Conservation (phyloP, 2,797 vertebrate genomes). For the Cirrhinus molitorella region DNA sequence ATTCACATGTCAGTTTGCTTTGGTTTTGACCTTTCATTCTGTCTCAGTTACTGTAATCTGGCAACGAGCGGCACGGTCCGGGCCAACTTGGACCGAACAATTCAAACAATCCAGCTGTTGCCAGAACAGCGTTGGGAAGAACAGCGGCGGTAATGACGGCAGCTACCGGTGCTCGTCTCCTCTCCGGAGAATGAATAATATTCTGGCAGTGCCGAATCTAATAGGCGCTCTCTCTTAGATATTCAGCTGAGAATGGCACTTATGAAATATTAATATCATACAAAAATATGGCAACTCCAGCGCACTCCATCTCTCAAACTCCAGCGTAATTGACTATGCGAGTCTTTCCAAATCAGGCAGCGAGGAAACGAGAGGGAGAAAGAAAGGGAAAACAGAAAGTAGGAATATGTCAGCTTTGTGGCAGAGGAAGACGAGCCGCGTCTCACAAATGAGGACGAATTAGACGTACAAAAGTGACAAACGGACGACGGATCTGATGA, state of each 20-base stretch:
- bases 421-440: neutral
- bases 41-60: conserved; percentile 29
- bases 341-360: conserved; percentile 79
- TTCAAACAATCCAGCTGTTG: conserved; percentile 47
- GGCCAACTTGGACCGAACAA: conserved; percentile 40
- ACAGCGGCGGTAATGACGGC: conserved; percentile 58
- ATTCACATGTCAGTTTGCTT: neutral
- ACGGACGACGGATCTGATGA: conserved; percentile 1
- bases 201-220: conserved; percentile 66
- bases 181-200: conserved; percentile 60
- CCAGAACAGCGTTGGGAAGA: conserved; percentile 49
- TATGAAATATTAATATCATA: conserved; percentile 85
- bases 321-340: conserved; percentile 84
- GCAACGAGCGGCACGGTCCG: neutral
- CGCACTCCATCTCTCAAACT: conserved; percentile 79
- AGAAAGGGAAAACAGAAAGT: conserved; percentile 26
- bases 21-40: neutral
- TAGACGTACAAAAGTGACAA: conserved; percentile 11
- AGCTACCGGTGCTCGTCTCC: conserved; percentile 59
- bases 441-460: conserved; percentile 27
- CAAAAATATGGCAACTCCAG: conserved; percentile 81
- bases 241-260: conserved; percentile 82
- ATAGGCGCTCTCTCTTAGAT: conserved; percentile 78
- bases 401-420: conserved; percentile 27
- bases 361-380: conserved; percentile 55